Percentiles rank a stretch among this genome's conserved stretches.
These are phyloP conservation scores for Eriosoma lanigerum DNA, from an alignment of 1,140 invertebrate genomes.

Conservation along the genomic window DNA sequence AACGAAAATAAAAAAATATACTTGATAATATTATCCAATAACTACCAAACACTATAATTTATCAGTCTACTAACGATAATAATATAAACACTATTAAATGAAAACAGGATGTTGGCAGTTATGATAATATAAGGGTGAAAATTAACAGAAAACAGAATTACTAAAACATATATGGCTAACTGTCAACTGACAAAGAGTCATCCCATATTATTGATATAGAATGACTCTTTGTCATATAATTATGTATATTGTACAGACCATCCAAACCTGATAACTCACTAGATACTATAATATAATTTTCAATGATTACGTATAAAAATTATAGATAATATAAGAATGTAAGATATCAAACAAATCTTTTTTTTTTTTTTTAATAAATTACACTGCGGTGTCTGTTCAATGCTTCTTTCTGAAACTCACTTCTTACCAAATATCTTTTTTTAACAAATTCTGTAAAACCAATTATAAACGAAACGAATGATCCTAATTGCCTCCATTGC, in stretches of 20 bases:
- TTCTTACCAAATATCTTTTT: too few relatives aligned
- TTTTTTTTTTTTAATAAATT: too few relatives aligned
- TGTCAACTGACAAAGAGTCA: neutral
- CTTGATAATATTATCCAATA: neutral
- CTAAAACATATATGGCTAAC: neutral
- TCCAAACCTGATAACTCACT: neutral
- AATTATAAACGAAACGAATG: too few relatives aligned
- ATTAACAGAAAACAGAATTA: constrained; percentile 17
- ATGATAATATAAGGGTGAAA: constrained; percentile 1
- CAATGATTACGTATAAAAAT: too few relatives aligned
- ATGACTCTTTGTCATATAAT: neutral
- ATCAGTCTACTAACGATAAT: neutral
- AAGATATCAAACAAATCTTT: too few relatives aligned
- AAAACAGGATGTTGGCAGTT: neutral
- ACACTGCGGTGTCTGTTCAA: too few relatives aligned
- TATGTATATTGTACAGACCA: neutral
- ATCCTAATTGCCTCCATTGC: too few relatives aligned
- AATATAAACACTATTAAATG: neutral
- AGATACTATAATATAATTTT: neutral
- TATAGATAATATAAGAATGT: too few relatives aligned
- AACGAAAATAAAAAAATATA: neutral
- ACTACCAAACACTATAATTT: neutral
- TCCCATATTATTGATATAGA: neutral
- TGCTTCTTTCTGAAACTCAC: too few relatives aligned
- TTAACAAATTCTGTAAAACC: too few relatives aligned